These are phyloP conservation scores for Micronycteris hirsuta DNA, from an alignment of 2,113 vertebrate species.

Conservation along the genomic window DNA sequence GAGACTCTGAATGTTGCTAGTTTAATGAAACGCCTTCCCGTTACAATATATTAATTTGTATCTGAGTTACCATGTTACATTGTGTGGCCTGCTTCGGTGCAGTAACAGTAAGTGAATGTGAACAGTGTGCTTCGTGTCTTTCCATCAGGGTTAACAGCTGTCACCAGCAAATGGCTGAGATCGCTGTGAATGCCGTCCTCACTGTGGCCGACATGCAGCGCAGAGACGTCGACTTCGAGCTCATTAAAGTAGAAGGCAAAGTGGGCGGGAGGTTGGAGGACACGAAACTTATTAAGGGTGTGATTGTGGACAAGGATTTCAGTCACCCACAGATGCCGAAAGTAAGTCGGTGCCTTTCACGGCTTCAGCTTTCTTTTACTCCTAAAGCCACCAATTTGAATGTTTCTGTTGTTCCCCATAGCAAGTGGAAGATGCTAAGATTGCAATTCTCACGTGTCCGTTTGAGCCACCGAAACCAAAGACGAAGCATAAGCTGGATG, in stretches of 20 bases:
- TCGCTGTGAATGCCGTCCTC: slow-evolving; percentile 94
- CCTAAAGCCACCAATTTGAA: fast-evolving
- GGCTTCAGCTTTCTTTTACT: fast-evolving
- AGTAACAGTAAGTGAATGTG: neutral
- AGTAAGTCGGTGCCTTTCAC: slow-evolving; percentile 74
- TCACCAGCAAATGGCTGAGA: slow-evolving; percentile 98
- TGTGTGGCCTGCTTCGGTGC: fast-evolving
- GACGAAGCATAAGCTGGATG: slow-evolving; percentile 99
- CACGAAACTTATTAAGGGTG: slow-evolving; percentile 95
- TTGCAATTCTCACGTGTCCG: slow-evolving; percentile 97
- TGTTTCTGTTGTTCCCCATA: slow-evolving; percentile 49
- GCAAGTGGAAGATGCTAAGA: slow-evolving; percentile 92
- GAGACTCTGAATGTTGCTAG: fast-evolving
- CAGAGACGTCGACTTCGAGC: slow-evolving; percentile 98
- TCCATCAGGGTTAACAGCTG: slow-evolving; percentile 93
- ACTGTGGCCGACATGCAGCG: slow-evolving; percentile 97
- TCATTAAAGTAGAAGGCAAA: slow-evolving; percentile 99
- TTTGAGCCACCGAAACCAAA: slow-evolving; percentile 99
- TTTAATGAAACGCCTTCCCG: fast-evolving
- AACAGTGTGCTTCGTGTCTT: neutral
- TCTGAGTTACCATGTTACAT: fast-evolving
- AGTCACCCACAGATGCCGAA: slow-evolving; percentile 99
- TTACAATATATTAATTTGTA: fast-evolving
- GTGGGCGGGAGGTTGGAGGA: slow-evolving; percentile 97
- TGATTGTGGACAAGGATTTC: slow-evolving; percentile 98